Percentiles rank a stretch among this genome's conserved stretches.
These are phyloP conservation scores for Alosa sapidissima DNA, from an alignment of 2,797 vertebrate species.

Conservation along the genomic window DNA sequence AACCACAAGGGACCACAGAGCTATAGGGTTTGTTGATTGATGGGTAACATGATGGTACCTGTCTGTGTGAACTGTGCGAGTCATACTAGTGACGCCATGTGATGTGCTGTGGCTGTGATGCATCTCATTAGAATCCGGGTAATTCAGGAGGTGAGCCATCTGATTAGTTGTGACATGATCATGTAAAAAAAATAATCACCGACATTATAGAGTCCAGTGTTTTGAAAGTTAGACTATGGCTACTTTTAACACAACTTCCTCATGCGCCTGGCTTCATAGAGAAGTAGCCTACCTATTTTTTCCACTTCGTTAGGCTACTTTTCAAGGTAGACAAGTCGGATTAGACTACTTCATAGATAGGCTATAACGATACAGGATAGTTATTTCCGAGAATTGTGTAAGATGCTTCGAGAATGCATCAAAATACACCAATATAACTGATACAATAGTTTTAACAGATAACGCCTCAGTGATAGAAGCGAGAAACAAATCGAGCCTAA, in stretches of 20 bases:
- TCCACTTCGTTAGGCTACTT: too few relatives aligned
- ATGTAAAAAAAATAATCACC: not conserved
- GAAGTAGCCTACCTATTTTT: too few relatives aligned
- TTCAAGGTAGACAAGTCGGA: too few relatives aligned
- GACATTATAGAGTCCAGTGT: not conserved
- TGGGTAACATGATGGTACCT: not conserved
- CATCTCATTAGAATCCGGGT: not conserved
- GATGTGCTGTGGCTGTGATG: not conserved
- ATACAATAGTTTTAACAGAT: too few relatives aligned
- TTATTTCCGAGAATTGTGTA: too few relatives aligned
- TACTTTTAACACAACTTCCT: not conserved
- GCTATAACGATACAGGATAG: too few relatives aligned
- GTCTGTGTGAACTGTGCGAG: not conserved
- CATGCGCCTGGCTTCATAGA: not conserved
- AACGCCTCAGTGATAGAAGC: too few relatives aligned
- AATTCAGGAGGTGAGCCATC: constrained; percentile 17
- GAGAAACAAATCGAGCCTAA: too few relatives aligned
- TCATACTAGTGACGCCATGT: not conserved
- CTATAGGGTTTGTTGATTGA: not conserved
- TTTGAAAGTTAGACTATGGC: not conserved
- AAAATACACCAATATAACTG: too few relatives aligned
- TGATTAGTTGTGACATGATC: not conserved
- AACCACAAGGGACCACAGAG: not conserved
- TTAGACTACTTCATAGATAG: too few relatives aligned
- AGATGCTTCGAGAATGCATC: too few relatives aligned